These are phyloP conservation scores for Acrocephalus arundinaceus DNA, from an alignment of 2,113 vertebrate species.

Conservation along the genomic window DNA sequence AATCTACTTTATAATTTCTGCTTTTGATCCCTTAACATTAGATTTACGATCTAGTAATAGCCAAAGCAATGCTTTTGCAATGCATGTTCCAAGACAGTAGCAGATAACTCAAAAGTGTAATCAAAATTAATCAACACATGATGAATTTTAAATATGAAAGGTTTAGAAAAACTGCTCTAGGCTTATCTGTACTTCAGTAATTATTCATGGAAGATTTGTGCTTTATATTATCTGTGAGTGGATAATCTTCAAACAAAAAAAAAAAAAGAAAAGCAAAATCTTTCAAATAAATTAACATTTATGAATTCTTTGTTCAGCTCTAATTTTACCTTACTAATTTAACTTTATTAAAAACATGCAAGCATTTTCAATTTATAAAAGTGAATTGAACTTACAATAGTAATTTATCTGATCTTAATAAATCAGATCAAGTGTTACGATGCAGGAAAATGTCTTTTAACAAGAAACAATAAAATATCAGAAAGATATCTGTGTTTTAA, in stretches of 20 bases:
- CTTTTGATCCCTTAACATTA: neutral
- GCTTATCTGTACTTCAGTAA: neutral
- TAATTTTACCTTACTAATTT: neutral
- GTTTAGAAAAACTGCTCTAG: neutral
- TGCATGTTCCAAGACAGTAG: neutral
- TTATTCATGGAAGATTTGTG: neutral
- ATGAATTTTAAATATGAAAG: slow-evolving; percentile 9
- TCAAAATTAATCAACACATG: neutral
- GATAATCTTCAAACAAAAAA: neutral
- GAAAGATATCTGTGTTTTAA: neutral
- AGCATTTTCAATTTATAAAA: neutral
- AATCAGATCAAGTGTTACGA: neutral
- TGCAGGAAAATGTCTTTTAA: neutral
- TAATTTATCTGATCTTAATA: slow-evolving; percentile 25
- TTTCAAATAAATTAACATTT: neutral
- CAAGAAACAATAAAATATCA: neutral
- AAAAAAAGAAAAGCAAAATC: neutral
- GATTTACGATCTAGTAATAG: neutral
- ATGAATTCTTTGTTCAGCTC: neutral
- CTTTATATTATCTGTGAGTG: neutral
- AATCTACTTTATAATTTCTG: neutral
- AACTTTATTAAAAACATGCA: neutral
- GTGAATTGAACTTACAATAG: neutral
- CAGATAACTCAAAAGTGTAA: neutral
- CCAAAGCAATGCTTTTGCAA: neutral